Evolutionary conservation across 2,797 vertebrate species (phyloP), one percentile per base, ranked within the genome.

Genomic region (Tadarida brasiliensis): DNA sequence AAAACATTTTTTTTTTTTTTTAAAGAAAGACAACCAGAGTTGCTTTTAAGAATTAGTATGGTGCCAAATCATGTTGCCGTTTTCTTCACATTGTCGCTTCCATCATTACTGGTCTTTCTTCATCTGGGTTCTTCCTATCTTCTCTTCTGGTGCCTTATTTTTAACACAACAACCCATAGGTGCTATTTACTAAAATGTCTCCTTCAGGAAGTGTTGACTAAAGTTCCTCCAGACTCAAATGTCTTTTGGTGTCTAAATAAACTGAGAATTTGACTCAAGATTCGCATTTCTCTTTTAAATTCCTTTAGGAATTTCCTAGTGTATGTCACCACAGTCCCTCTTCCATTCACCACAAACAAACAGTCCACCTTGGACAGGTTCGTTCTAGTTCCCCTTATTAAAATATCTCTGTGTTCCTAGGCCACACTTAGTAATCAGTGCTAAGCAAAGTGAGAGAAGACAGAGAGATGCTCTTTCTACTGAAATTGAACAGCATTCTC

Each of bases 211-310:
- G 7, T 19, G 12, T 2, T 81, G 61, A 81, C 83, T 44, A 28
- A 76, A 26, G 1, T 24, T 7, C 4, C 54, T 82, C 10, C 39
- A 12, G 33, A n/a, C 28, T 63, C 51, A 77, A 77, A 51, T 61
- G 17, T 22, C 51, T 94, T 90, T 77, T 77, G 59, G 16, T 71
- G 81, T 87, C 83, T 86, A 85, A 74, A 2, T 82, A 20, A 81
- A 56, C 22, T 49, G 39, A 78, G 39, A 44, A 20, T 68, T 84
- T 63, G 59, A 39, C 51, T 47, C 59, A 59, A 63, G 16, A 35
- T 14, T 84, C 39, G 84, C 49, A 59, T 82, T 94, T 85, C 20
- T 95, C 30, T 78, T 82, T 90, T 83, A 87, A 87, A 73, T 78
- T 81, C 6, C 28, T 73, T 35, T 54, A 59, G 17, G 70, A 95